Base-by-base conservation (phyloP, 1,140 invertebrate species). In the Bombus affinis region DNA sequence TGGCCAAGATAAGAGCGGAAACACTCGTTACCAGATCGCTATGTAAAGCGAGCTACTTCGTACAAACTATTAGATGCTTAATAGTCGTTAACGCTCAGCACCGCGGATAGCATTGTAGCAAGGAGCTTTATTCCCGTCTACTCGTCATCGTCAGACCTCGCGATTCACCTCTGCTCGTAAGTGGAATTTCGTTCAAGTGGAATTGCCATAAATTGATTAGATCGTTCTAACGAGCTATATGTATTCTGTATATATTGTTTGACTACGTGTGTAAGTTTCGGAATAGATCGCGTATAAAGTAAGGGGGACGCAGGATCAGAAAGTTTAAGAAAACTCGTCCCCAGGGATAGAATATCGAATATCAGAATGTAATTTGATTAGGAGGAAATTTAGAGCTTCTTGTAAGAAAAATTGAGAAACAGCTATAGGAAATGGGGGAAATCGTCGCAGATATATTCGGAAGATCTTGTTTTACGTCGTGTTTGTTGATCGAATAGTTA, bases 11-110 rank as follows among this genome's bases (percentile, higher is more conserved):
- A 79, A 80, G 66, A 57, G 44, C 42, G 44, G 66, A 70, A 81
- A 81, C 32, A 47, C 13, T 80, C 32, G 66, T 80, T 80, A 70
- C 44, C 28, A 53, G 42, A 71, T 68, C 65, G 13, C 32, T 35
- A 35, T 70, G 78, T 12, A 71, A 81, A 57, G 35, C 28, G 25
- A 39, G 35, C 66, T 66, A 71, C 78, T 81, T 81, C 25, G 35
- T 70, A 71, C 28, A 4, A 53, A 53, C 78, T 81, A 35, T 57
- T 39, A 81, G 44, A 57, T 35, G 78, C 35, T 81, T 71, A 71
- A 71, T 35, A 71, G 44, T 37, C 44, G 65, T 81, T 81, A 81
- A 70, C 78, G 66, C 39, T 9, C 39, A 13, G 1, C n/a, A 15
- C 42, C 32, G 32, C 18, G 77, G 65, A 70, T 81, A 53, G 35